phyloP scores from a whole-genome alignment of 2,797 vertebrate genomes.

The Enteromius mattozi region DNA sequence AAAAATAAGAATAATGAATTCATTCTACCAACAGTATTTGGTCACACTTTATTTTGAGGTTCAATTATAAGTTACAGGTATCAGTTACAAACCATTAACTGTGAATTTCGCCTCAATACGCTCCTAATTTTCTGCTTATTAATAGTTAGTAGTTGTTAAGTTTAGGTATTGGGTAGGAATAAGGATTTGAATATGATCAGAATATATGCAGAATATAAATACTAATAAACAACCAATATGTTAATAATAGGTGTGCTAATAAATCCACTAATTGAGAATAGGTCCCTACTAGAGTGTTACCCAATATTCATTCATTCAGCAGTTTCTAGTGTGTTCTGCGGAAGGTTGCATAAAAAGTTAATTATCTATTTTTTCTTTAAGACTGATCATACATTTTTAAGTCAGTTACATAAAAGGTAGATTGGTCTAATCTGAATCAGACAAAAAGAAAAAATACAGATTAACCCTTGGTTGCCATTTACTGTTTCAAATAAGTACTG shows the following conservation, averaged over 20 bases:
- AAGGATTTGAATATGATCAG: neutral
- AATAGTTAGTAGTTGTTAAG: neutral
- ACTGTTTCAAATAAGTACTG: neutral
- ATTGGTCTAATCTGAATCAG: neutral
- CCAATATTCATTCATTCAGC: neutral
- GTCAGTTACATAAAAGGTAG: neutral
- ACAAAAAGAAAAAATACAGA: neutral
- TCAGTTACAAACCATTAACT: neutral
- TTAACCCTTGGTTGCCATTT: no score
- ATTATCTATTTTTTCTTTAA: neutral
- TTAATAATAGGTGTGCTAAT: neutral
- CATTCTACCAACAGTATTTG: neutral
- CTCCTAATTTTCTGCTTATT: neutral
- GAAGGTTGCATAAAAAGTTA: neutral
- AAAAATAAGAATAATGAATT: neutral
- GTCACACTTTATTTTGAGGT: neutral
- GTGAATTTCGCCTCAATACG: neutral
- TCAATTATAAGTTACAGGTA: neutral
- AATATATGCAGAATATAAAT: neutral
- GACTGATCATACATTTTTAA: neutral
- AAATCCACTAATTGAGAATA: neutral
- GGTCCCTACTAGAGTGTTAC: neutral
- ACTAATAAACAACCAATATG: neutral
- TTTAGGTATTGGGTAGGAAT: neutral
- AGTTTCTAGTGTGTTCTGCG: neutral